Percentiles rank a stretch among this genome's conserved stretches.
Evolutionary conservation across 2,113 vertebrate species (phyloP).

Genomic region (Albula glossodonta): DNA sequence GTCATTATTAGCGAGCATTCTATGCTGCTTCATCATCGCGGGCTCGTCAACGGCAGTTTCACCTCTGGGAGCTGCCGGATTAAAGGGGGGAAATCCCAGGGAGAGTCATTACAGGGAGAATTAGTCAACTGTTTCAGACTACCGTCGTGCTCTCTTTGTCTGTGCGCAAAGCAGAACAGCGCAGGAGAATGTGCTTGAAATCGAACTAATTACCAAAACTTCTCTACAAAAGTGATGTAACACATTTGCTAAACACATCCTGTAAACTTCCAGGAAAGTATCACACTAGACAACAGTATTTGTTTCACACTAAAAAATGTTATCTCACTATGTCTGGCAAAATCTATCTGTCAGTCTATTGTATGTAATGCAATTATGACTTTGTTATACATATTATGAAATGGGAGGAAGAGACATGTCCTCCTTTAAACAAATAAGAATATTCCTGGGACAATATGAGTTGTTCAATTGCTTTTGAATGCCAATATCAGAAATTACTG

Average conservation of each 20-base stretch:
- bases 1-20: conserved; percentile 5
- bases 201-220: conserved; percentile 49
- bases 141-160: conserved; percentile 36
- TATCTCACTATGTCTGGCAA: background rate
- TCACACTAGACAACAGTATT: background rate
- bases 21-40: background rate
- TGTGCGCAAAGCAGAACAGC: conserved; percentile 30
- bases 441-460: background rate
- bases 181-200: conserved; percentile 10
- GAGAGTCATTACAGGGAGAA: conserved; percentile 39
- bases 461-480: background rate
- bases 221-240: too few relatives aligned
- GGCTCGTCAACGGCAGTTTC: conserved; percentile 47
- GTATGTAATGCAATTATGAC: background rate
- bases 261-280: background rate
- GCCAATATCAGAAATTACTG: background rate
- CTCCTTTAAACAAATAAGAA: too few relatives aligned
- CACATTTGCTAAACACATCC: background rate
- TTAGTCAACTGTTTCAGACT: conserved; percentile 25
- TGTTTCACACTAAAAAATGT: background rate
- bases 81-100: conserved; percentile 32
- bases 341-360: too few relatives aligned
- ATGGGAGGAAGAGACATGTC: background rate
- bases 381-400: background rate
- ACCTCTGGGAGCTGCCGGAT: conserved; percentile 44